These are phyloP conservation scores for Mythimna pallens DNA, from an alignment of 2,888 invertebrate genomes.

Conservation along the genomic window DNA sequence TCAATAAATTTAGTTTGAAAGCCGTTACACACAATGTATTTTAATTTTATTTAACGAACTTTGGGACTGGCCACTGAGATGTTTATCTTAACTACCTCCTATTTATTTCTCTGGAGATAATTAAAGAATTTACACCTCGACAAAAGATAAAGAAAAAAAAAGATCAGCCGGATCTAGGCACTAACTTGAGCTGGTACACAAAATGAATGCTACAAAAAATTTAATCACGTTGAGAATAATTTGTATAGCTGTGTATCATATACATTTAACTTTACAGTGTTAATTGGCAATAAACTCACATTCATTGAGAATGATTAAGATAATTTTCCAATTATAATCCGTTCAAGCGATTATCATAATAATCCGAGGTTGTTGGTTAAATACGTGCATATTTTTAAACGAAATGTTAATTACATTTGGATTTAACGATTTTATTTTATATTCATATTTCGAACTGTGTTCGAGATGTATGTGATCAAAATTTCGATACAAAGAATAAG, in stretches of 20 bases:
- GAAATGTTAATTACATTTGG: constrained; percentile 32
- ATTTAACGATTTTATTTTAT: constrained; percentile 15
- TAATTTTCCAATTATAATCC: constrained; percentile 62
- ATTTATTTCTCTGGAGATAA: constrained; percentile 36
- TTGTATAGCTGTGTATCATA: constrained; percentile 23
- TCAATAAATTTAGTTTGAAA: constrained; percentile 43
- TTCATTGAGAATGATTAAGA: constrained; percentile 51
- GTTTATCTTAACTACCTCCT: constrained; percentile 34
- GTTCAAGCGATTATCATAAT: constrained; percentile 49
- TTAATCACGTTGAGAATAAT: constrained; percentile 31
- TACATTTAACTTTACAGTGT: constrained; percentile 34
- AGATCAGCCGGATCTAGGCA: not conserved
- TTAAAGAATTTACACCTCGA: constrained; percentile 19
- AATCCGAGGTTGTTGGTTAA: constrained; percentile 33
- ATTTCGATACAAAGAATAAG: constrained; percentile 2
- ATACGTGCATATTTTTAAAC: constrained; percentile 42
- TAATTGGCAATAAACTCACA: constrained; percentile 56
- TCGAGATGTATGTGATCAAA: constrained; percentile 17
- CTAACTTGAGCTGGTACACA: not conserved
- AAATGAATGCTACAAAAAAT: constrained; percentile 25
- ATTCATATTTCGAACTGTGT: constrained; percentile 11
- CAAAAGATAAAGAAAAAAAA: constrained; percentile 20
- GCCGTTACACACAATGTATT: constrained; percentile 38
- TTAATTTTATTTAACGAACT: constrained; percentile 25
- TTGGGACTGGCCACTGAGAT: constrained; percentile 35